These are phyloP conservation scores for Anolis apletophallus DNA, from an alignment of 2,797 vertebrate species.

Conservation along the genomic window DNA sequence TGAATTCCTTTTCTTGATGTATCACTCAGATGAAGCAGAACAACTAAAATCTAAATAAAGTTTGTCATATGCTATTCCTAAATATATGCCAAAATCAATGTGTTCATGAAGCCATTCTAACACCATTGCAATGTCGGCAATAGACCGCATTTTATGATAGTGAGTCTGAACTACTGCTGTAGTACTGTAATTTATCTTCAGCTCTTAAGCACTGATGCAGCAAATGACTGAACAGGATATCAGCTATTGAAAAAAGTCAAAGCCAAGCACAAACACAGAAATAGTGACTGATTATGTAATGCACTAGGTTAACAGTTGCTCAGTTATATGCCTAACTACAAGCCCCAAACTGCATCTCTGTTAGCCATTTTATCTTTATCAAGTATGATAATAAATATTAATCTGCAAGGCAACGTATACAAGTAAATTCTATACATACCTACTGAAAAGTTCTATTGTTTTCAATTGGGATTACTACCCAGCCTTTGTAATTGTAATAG, in stretches of 20 bases:
- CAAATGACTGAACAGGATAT: not conserved
- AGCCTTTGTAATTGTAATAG: too few relatives aligned
- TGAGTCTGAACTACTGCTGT: not conserved
- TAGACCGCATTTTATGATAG: not conserved
- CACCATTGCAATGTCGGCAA: not conserved
- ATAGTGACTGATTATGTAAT: not conserved
- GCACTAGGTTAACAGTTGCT: not conserved
- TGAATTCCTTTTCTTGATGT: not conserved
- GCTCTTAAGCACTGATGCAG: not conserved
- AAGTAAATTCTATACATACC: too few relatives aligned
- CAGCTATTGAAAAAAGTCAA: not conserved
- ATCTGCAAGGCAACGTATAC: too few relatives aligned
- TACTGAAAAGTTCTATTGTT: not conserved
- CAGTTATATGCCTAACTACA: not conserved
- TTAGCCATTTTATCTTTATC: not conserved
- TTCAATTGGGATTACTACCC: not conserved
- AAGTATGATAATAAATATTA: not conserved
- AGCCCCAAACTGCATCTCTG: accelerated
- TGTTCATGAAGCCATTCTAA: not conserved
- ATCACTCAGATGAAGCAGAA: not conserved
- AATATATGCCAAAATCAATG: not conserved
- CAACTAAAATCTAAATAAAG: not conserved
- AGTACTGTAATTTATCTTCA: conserved; percentile 1
- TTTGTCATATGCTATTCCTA: not conserved
- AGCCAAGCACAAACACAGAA: not conserved